Evolutionary conservation across 2,797 vertebrate species (phyloP).

Genomic region (Mormyrus hasselquistii): DNA sequence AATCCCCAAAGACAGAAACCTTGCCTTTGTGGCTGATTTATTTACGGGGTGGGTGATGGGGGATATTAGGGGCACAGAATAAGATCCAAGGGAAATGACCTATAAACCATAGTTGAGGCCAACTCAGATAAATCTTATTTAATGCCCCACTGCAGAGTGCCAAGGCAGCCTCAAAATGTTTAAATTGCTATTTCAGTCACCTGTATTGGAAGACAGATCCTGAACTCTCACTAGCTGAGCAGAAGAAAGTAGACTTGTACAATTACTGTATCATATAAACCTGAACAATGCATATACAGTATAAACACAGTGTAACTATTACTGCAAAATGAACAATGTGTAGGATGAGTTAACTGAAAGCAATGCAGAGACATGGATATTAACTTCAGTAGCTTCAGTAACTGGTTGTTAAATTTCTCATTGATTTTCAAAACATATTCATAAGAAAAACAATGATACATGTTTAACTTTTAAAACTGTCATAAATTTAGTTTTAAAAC

Average conservation of each 20-base stretch:
- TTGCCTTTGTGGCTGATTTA: slow-evolving; percentile 52
- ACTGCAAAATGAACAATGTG: not conserved
- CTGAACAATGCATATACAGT: not conserved
- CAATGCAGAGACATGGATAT: not conserved
- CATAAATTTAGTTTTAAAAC: not conserved
- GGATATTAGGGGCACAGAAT: slow-evolving; percentile 38
- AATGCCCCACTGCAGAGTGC: slow-evolving; percentile 34
- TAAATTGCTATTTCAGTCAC: slow-evolving; percentile 25
- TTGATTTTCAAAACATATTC: not conserved
- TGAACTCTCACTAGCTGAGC: slow-evolving; percentile 24
- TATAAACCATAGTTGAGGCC: slow-evolving; percentile 45
- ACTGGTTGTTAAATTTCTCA: not conserved
- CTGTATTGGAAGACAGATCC: slow-evolving; percentile 33
- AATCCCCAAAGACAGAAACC: slow-evolving; percentile 49
- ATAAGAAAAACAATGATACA: not conserved
- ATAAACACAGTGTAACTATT: not conserved
- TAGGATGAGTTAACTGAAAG: not conserved
- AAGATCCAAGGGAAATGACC: slow-evolving; percentile 55
- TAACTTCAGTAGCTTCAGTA: not conserved
- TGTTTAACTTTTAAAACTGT: not conserved
- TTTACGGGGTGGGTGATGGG: slow-evolving; percentile 53
- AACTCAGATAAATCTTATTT: slow-evolving; percentile 58
- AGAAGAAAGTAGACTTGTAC: not conserved
- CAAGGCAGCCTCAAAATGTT: slow-evolving; percentile 34
- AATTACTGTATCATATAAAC: not conserved